Conservation (phyloP, 2,797 vertebrate genomes). For the Notolabrus celidotus region DNA sequence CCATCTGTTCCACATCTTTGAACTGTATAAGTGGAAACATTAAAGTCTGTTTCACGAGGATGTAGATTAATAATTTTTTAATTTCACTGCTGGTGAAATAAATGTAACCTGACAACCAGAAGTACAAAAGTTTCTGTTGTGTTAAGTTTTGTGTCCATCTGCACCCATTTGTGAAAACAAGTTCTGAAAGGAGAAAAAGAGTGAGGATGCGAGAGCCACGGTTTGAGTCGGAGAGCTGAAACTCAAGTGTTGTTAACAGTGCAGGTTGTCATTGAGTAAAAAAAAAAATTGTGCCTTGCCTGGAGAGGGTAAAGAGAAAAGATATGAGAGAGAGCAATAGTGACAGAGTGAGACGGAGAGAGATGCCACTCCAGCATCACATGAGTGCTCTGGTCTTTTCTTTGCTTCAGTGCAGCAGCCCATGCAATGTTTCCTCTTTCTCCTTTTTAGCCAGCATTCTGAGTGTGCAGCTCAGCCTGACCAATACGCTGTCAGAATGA, state of each 20-base stretch:
- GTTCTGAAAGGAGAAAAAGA: conserved; percentile 7
- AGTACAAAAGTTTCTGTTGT: conserved; percentile 41
- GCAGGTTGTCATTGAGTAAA: conserved; percentile 15
- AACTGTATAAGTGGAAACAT: conserved; percentile 45
- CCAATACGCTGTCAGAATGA: conserved; percentile 46
- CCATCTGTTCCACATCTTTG: conserved; percentile 29
- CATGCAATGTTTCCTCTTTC: neutral
- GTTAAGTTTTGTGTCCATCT: conserved; percentile 50
- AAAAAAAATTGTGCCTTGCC: neutral
- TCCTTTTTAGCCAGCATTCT: conserved; percentile 33
- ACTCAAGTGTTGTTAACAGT: conserved; percentile 17
- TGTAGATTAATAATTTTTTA: conserved; percentile 35
- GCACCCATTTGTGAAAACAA: conserved; percentile 38
- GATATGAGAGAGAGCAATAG: conserved; percentile 17
- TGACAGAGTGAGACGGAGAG: conserved; percentile 19
- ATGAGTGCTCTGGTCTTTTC: conserved; percentile 14
- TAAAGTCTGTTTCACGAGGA: conserved; percentile 36
- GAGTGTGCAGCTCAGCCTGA: conserved; percentile 41
- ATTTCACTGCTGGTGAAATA: conserved; percentile 44
- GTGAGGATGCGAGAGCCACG: conserved; percentile 12
- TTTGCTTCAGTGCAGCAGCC: conserved; percentile 27
- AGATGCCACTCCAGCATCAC: conserved; percentile 24
- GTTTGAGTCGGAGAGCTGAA: conserved; percentile 26
- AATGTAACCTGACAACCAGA: conserved; percentile 35
- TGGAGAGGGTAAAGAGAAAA: conserved; percentile 13